These are phyloP conservation scores for Drosophila niveifrons DNA, from an alignment of 2,888 invertebrate genomes.

Conservation along the genomic window DNA sequence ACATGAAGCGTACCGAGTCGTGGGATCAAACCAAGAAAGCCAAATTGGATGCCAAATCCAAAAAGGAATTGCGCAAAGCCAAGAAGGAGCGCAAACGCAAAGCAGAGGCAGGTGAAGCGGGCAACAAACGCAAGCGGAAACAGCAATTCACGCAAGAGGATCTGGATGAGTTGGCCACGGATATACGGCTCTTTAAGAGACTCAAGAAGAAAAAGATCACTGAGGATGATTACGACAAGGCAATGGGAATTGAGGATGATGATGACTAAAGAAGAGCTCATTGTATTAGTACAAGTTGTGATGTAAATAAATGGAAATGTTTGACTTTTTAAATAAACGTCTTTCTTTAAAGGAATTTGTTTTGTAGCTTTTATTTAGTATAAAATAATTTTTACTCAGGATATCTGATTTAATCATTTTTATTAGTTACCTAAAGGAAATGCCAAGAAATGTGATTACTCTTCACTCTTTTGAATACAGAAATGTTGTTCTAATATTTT, in stretches of 20 bases:
- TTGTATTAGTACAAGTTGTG: constrained; percentile 42
- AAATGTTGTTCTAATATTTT: neutral
- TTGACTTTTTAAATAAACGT: neutral
- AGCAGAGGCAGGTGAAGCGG: constrained; percentile 63
- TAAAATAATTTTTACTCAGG: neutral
- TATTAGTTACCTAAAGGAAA: constrained; percentile 1
- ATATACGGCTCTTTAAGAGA: constrained; percentile 93
- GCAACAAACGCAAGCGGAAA: constrained; percentile 85
- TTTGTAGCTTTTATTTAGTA: too few species aligned
- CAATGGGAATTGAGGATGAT: constrained; percentile 86
- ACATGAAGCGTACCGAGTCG: constrained; percentile 87
- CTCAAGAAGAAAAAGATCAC: constrained; percentile 93
- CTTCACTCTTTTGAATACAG: neutral
- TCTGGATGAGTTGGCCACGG: constrained; percentile 91
- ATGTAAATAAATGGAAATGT: constrained; percentile 30
- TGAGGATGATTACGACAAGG: constrained; percentile 88
- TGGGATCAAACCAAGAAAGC: constrained; percentile 92
- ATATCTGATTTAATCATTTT: neutral
- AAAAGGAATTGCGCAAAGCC: constrained; percentile 86
- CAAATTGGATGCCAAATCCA: constrained; percentile 86
- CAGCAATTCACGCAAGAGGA: constrained; percentile 90
- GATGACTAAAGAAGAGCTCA: constrained; percentile 24
- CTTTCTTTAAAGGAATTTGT: too few species aligned
- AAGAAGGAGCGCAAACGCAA: constrained; percentile 85
- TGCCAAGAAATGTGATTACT: neutral